Percentiles rank a stretch among this genome's conserved stretches.
Evolutionary conservation across 2,113 vertebrate genomes (phyloP).

Genomic region (Centrocercus urophasianus): DNA sequence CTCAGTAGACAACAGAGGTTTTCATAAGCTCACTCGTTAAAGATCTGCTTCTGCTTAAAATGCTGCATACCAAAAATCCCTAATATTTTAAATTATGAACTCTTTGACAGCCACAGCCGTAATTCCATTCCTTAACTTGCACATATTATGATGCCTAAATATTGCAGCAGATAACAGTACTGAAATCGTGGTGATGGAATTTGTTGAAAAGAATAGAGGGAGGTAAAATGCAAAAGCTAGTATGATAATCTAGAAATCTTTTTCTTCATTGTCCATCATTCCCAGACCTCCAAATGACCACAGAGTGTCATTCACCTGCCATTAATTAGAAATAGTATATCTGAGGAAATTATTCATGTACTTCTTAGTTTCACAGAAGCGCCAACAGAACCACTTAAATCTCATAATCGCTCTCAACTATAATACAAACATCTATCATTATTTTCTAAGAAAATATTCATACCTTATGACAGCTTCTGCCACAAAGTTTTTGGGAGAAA

Average conservation of each 20-base stretch:
- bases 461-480: background rate
- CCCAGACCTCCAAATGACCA: background rate
- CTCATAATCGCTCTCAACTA: background rate
- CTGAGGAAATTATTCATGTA: background rate
- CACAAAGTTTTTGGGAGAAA: background rate
- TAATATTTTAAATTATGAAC: constrained; percentile 1
- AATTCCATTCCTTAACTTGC: background rate
- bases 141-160: background rate
- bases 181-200: background rate
- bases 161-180: background rate
- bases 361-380: background rate
- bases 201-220: background rate
- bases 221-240: background rate
- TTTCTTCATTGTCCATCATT: background rate
- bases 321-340: background rate
- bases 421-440: background rate
- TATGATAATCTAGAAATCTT: background rate
- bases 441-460: background rate
- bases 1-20: background rate
- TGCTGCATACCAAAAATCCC: background rate
- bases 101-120: background rate
- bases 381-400: background rate
- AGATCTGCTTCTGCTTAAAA: background rate
- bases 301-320: background rate
- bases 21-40: constrained; percentile 17